Percentiles rank a stretch among this genome's conserved stretches.
phyloP scores from a whole-genome alignment of 2,888 invertebrate genomes.

The Cephus sareptanus region DNA sequence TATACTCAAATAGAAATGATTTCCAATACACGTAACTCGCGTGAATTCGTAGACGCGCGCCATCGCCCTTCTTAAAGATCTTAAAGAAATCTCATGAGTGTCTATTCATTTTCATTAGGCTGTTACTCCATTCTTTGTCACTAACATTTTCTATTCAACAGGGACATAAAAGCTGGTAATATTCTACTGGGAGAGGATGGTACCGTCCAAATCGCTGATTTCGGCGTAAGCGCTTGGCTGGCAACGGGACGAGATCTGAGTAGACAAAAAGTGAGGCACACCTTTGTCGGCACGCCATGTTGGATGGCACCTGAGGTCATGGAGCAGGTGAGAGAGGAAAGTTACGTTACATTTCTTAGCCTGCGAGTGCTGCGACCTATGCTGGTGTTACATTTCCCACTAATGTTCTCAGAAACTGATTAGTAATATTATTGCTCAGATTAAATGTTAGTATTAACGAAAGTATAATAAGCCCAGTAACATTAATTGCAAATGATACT shows the following conservation, averaged over 20 bases:
- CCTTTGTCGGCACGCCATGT: conserved; percentile 98
- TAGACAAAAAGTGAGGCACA: conserved; percentile 94
- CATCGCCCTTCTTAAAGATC: neutral
- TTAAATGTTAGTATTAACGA: neutral
- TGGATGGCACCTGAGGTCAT: conserved; percentile 99
- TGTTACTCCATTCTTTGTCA: conserved; percentile 3
- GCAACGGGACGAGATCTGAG: conserved; percentile 94
- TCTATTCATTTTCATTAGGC: neutral
- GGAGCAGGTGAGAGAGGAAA: conserved; percentile 83
- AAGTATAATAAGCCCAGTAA: neutral
- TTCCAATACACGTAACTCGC: neutral
- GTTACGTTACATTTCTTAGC: conserved; percentile 65
- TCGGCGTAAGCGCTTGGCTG: conserved; percentile 98
- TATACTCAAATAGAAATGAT: neutral
- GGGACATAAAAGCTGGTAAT: conserved; percentile 98
- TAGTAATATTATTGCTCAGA: neutral
- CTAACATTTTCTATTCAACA: conserved; percentile 58
- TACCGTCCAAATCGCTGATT: conserved; percentile 97
- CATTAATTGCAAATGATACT: neutral
- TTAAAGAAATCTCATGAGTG: neutral
- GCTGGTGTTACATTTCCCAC: neutral
- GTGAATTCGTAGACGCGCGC: neutral
- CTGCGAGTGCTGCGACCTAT: conserved; percentile 52
- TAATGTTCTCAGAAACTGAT: neutral
- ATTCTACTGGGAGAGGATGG: conserved; percentile 97